Percentiles rank a stretch among this genome's conserved stretches.
phyloP scores from a whole-genome alignment of 2,888 invertebrate species.

The Tribolium freemani region DNA sequence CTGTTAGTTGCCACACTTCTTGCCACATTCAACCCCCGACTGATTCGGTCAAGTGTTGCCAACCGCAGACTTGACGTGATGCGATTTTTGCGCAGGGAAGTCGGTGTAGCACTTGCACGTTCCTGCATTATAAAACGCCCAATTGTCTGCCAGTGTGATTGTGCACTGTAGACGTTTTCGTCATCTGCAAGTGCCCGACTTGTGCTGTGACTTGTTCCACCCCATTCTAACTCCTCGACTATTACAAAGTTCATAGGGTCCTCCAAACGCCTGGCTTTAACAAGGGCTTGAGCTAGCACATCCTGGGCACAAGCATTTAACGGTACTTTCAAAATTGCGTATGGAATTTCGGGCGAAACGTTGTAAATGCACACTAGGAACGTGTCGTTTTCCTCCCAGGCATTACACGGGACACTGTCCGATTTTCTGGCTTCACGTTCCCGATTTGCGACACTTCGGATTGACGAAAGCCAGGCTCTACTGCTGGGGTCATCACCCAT shows the following conservation, averaged over 20 bases:
- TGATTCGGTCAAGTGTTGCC: conserved; percentile 74
- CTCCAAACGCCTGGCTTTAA: conserved; percentile 90
- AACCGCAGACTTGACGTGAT: conserved; percentile 71
- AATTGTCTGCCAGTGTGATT: conserved; percentile 91
- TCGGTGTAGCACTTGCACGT: conserved; percentile 76
- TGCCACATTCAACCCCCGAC: conserved; percentile 80
- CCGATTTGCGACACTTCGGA: conserved; percentile 74
- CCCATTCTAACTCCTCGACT: conserved; percentile 90
- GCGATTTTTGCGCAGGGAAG: conserved; percentile 71
- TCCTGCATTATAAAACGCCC: conserved; percentile 86
- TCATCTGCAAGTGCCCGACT: conserved; percentile 82
- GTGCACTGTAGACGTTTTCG: conserved; percentile 91
- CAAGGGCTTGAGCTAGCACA: conserved; percentile 89
- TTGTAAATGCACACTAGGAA: conserved; percentile 96
- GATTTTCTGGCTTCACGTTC: conserved; percentile 67
- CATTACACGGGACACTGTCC: conserved; percentile 68
- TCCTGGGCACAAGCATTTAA: conserved; percentile 89
- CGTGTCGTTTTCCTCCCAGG: conserved; percentile 79
- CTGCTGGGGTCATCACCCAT: conserved; percentile 95
- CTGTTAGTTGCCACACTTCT: conserved; percentile 74
- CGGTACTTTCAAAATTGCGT: conserved; percentile 89
- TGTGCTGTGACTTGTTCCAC: conserved; percentile 77
- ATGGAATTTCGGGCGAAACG: conserved; percentile 94
- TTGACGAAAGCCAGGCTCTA: conserved; percentile 94
- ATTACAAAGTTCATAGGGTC: conserved; percentile 88